These are phyloP conservation scores for Cygnus atratus DNA, from an alignment of 2,113 vertebrate species.

Conservation along the genomic window DNA sequence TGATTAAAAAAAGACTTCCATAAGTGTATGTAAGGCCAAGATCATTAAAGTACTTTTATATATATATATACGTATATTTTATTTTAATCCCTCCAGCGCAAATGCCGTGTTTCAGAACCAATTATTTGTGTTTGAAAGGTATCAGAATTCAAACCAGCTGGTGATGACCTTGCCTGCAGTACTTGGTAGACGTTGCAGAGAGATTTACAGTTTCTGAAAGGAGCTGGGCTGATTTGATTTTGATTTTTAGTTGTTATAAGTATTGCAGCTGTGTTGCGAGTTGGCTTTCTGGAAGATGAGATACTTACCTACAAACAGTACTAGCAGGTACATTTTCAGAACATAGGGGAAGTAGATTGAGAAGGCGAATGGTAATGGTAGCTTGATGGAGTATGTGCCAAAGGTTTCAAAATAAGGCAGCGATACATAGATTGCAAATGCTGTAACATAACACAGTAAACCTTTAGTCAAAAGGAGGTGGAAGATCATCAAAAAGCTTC, in stretches of 20 bases:
- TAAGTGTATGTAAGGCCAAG: neutral
- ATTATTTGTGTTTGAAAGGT: neutral
- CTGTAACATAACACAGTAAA: slow-evolving; percentile 67
- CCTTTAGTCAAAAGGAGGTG: neutral
- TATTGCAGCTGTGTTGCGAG: neutral
- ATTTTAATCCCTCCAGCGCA: neutral
- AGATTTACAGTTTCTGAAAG: neutral
- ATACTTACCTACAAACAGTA: slow-evolving; percentile 85
- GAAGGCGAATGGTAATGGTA: slow-evolving; percentile 66
- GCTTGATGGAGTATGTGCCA: slow-evolving; percentile 70
- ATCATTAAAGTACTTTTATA: neutral
- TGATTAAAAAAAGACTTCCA: neutral
- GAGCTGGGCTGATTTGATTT: neutral
- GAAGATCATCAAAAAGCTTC: neutral
- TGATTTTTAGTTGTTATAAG: neutral
- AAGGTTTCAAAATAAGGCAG: slow-evolving; percentile 80
- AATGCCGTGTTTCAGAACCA: neutral
- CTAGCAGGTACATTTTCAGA: slow-evolving; percentile 80
- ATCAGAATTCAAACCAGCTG: neutral
- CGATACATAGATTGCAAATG: slow-evolving; percentile 82
- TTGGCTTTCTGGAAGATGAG: neutral
- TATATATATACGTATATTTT: neutral
- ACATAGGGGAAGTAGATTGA: slow-evolving; percentile 75
- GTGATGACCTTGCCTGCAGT: neutral
- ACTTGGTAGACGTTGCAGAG: neutral